Evolutionary conservation across 2,888 invertebrate genomes (phyloP), one percentile per base, ranked within the genome.

Genomic region (Patella caerulea): DNA sequence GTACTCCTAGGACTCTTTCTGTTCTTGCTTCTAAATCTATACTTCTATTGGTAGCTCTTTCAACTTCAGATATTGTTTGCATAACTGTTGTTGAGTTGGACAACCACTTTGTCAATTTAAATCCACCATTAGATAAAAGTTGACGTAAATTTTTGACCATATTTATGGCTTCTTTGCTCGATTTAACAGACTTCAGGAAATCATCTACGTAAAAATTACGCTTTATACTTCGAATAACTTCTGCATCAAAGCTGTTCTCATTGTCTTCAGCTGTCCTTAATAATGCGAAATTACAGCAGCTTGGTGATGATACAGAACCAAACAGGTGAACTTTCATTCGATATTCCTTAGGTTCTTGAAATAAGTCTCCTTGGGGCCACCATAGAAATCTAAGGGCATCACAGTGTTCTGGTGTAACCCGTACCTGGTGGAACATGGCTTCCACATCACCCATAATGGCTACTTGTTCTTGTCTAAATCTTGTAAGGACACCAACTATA

Each of bases 401-500:
- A 45, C 80, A 56, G 53, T 82, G 79, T 15, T 77, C 72, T 2
- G 70, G 29, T 3, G 24, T 24, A 24, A 24, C 24, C 24, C 24
- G 24, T 24, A 24, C 24, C 24, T 24, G 24, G 24, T 24, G 71
- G 52, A 79, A 79, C 80, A 81, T 81, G 53, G 71, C 76, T 15
- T 83, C 79, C 29, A 80, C 79, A 72, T 82, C 82, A 1, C 78
- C 82, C 75, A 79, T 82, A 0, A 82, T 24, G n/a, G 81, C 83
- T 14, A 82, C 69, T n/a, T 74, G 73, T 45, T 84, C 79, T 71
- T 81, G 70, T 45, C 85, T 52, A 73, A 85, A 85, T 52, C 81
- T 73, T 3, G 78, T 59, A 17, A 85, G 65, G 12, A 81, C 83
- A 14, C 80, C 83, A 17, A 84, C 19, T 14, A 84, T 72, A 19